Percentiles rank a stretch among this genome's conserved stretches.
These are phyloP conservation scores for Scaptomyza pallida DNA, from an alignment of 1,140 invertebrate genomes.

Conservation along the genomic window DNA sequence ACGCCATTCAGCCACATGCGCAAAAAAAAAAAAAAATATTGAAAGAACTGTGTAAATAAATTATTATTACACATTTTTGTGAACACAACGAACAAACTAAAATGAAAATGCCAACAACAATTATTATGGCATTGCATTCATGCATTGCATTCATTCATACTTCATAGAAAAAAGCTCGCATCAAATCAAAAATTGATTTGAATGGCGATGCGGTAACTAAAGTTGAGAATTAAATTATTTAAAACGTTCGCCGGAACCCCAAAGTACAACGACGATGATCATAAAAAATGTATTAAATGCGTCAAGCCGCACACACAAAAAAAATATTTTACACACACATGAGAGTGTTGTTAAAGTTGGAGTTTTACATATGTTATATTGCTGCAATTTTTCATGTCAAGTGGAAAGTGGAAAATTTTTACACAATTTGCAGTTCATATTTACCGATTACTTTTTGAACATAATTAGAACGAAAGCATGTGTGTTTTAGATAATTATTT, in stretches of 20 bases:
- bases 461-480: slow-evolving; percentile 4
- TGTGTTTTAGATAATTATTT: neutral
- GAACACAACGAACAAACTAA: neutral
- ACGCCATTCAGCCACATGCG: slow-evolving; percentile 47
- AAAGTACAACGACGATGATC: slow-evolving; percentile 46
- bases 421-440: slow-evolving; percentile 19
- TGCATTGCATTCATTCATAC: slow-evolving; percentile 6
- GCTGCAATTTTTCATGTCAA: neutral
- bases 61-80: slow-evolving; percentile 40
- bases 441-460: slow-evolving; percentile 6
- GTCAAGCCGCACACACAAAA: slow-evolving; percentile 67
- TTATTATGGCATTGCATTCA: slow-evolving; percentile 4
- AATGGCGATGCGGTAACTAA: slow-evolving; percentile 74
- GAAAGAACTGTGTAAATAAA: slow-evolving; percentile 67
- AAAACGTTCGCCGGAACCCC: slow-evolving; percentile 36
- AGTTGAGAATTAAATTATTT: slow-evolving; percentile 66
- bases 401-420: slow-evolving; percentile 17
- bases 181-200: slow-evolving; percentile 80
- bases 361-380: neutral
- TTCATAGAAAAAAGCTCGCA: slow-evolving; percentile 37
- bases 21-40: too few species aligned
- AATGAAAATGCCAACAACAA: slow-evolving; percentile 37
- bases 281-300: slow-evolving; percentile 79
- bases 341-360: neutral
- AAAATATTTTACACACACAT: slow-evolving; percentile 31